These are phyloP conservation scores for Pygocentrus nattereri DNA, from an alignment of 2,797 vertebrate species.

Conservation along the genomic window DNA sequence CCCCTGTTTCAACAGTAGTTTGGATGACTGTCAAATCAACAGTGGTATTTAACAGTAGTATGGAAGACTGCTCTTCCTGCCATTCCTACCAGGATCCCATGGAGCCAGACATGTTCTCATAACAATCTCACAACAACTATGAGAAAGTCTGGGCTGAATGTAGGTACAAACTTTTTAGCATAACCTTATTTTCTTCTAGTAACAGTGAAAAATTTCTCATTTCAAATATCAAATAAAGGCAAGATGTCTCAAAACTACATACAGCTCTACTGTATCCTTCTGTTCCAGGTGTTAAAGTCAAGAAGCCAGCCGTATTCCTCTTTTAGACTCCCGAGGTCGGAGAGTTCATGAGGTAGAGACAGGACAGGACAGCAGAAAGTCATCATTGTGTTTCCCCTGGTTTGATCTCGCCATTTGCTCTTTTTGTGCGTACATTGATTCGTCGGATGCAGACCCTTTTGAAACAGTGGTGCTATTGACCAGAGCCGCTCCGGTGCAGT, in stretches of 20 bases:
- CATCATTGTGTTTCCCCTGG: conserved; percentile 62
- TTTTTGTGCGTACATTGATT: conserved; percentile 80
- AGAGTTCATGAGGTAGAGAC: conserved; percentile 16
- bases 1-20: no score
- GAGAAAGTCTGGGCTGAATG: no score
- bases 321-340: conserved; percentile 4
- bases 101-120: no score
- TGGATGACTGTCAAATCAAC: no score
- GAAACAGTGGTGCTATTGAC: conserved; percentile 60
- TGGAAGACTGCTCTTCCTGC: no score
- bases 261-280: not conserved
- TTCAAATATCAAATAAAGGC: not conserved
- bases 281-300: not conserved
- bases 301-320: not conserved
- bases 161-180: no score
- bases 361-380: conserved; percentile 35
- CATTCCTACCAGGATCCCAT: no score
- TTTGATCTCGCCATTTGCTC: conserved; percentile 78
- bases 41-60: no score
- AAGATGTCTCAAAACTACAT: not conserved
- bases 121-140: no score
- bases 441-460: conserved; percentile 63
- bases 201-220: no score
- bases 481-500: conserved; percentile 16
- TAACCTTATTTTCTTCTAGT: no score